Conservation (phyloP, 2,888 invertebrate genomes). For the Arctia plantaginis region DNA sequence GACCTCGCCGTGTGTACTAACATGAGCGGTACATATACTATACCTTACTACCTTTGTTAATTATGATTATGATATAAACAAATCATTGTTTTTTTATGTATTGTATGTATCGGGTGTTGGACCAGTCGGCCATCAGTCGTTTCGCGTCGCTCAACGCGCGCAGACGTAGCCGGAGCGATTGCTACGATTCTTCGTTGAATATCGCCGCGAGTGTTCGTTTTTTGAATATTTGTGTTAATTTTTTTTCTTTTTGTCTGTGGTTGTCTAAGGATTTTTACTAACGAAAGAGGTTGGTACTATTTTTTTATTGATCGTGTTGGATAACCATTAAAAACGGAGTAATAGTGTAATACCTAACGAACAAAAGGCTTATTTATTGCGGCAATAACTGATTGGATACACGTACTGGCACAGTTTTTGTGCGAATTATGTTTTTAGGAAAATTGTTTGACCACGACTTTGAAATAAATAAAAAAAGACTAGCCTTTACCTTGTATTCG, state of each 20-base stretch:
- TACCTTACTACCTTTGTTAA: constrained; percentile 45
- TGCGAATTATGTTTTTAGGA: constrained; percentile 12
- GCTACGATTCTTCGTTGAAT: constrained; percentile 31
- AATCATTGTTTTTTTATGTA: constrained; percentile 51
- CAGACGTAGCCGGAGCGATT: constrained; percentile 57
- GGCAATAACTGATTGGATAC: constrained; percentile 18
- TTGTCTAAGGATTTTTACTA: constrained; percentile 73
- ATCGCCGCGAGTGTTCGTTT: constrained; percentile 74
- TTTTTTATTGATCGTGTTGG: constrained; percentile 19
- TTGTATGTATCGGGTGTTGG: constrained; percentile 28
- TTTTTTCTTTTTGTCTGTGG: constrained; percentile 67
- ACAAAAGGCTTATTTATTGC: constrained; percentile 28
- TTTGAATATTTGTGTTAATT: constrained; percentile 65
- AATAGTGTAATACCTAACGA: constrained; percentile 22
- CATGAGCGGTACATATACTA: constrained; percentile 9
- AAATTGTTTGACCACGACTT: constrained; percentile 6
- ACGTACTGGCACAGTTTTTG: constrained; percentile 16
- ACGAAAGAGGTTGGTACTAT: constrained; percentile 66
- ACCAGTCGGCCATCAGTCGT: constrained; percentile 59
- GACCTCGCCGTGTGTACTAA: constrained; percentile 38
- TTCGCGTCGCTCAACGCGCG: constrained; percentile 71
- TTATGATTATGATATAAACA: constrained; percentile 51
- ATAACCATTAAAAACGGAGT: constrained; percentile 28
- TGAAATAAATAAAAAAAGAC: constrained; percentile 1
- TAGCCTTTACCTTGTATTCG: neutral